Evolutionary conservation across 2,797 vertebrate genomes (phyloP).

Genomic region (Sarcoramphus papa): DNA sequence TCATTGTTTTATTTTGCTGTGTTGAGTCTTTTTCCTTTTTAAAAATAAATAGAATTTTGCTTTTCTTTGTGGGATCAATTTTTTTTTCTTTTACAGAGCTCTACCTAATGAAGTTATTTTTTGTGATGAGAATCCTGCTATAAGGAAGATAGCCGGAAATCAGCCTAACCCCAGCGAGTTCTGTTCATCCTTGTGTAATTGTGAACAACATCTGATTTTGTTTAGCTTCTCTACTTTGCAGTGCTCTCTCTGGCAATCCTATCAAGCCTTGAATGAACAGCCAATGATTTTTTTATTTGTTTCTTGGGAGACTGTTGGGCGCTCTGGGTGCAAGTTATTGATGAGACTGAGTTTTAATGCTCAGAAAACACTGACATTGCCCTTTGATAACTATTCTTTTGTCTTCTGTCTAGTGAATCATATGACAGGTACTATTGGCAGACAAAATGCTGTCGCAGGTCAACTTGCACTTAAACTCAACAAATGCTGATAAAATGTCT

Average conservation of each 20-base stretch:
- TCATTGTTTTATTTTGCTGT: background rate
- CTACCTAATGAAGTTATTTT: background rate
- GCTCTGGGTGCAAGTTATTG: background rate
- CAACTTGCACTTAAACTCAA: background rate
- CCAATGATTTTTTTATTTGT: conserved; percentile 8
- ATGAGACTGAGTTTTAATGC: conserved; percentile 17
- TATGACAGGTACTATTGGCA: background rate
- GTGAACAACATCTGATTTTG: background rate
- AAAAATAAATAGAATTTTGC: background rate
- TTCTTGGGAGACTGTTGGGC: background rate
- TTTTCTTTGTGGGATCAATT: background rate
- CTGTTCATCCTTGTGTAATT: background rate
- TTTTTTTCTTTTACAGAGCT: background rate
- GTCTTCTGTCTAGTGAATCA: conserved; percentile 3
- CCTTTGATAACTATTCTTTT: conserved; percentile 5
- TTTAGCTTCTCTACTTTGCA: background rate
- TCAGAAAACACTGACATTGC: background rate
- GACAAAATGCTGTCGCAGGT: background rate
- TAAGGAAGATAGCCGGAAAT: background rate
- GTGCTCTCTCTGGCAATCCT: background rate
- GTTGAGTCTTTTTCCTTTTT: background rate
- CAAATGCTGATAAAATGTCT: background rate
- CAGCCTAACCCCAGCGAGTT: background rate
- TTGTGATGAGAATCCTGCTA: background rate
- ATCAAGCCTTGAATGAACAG: conserved; percentile 7